phyloP scores from a whole-genome alignment of 2,113 vertebrate species.

The Thomomys bottae region DNA sequence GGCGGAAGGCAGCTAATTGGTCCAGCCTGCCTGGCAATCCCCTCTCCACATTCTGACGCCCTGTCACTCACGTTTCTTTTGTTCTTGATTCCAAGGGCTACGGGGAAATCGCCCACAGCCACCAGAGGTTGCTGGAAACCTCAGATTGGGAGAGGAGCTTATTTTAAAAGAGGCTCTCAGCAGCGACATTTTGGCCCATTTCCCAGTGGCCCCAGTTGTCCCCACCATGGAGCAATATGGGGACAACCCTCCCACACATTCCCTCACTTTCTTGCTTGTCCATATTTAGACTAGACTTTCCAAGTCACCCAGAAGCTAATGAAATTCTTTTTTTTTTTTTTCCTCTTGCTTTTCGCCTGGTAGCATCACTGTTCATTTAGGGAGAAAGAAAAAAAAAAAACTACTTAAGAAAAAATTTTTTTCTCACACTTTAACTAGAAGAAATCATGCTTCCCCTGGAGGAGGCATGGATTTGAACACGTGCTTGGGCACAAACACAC shows the following conservation, averaged over 20 bases:
- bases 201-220: conserved; percentile 51
- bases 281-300: conserved; percentile 65
- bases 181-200: conserved; percentile 52
- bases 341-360: conserved; percentile 60
- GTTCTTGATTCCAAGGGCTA: conserved; percentile 64
- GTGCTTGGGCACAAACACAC: neutral
- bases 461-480: neutral
- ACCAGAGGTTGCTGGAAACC: conserved; percentile 61
- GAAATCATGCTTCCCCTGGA: neutral
- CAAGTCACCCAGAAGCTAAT: conserved; percentile 60
- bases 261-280: conserved; percentile 60
- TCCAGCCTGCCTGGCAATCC: neutral
- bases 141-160: conserved; percentile 3
- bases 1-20: conserved; percentile 62
- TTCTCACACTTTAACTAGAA: neutral
- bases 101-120: conserved; percentile 45
- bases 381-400: conserved; percentile 1
- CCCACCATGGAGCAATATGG: conserved; percentile 26
- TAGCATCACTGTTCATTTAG: conserved; percentile 60
- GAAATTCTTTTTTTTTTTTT: conserved; percentile 32
- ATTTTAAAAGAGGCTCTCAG: conserved; percentile 59
- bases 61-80: conserved; percentile 68
- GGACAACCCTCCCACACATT: conserved; percentile 64
- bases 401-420: conserved; percentile 47
- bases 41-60: conserved; percentile 5